Conservation (phyloP, 1,140 invertebrate species). For the Onthophagus taurus region DNA sequence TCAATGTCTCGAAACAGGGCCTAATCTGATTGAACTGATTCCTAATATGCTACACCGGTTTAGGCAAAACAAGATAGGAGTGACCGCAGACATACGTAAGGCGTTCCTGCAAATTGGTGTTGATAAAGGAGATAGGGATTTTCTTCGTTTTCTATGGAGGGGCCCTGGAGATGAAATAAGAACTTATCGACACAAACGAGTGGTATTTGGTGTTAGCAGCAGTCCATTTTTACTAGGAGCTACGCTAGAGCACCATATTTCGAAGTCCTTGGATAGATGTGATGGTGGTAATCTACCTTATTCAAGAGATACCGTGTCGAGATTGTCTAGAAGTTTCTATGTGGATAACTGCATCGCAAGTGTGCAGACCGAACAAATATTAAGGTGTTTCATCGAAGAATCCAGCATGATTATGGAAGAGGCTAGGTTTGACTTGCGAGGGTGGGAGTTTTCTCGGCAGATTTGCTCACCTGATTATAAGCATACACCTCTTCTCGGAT, state of each 20-base stretch:
- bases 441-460: conserved; percentile 2
- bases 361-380: neutral
- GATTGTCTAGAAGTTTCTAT: conserved; percentile 10
- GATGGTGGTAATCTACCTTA: neutral
- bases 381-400: neutral
- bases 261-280: neutral
- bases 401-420: neutral
- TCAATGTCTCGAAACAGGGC: conserved; percentile 30
- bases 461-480: neutral
- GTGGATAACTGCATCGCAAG: conserved; percentile 15
- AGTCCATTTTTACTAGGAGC: conserved; percentile 14
- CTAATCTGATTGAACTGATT: conserved; percentile 31
- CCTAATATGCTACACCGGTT: conserved; percentile 33
- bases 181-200: conserved; percentile 18
- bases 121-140: conserved; percentile 22
- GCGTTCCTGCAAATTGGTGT: conserved; percentile 34
- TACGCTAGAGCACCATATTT: conserved; percentile 7
- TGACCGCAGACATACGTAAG: conserved; percentile 35
- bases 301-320: neutral
- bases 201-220: conserved; percentile 21
- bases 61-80: conserved; percentile 27
- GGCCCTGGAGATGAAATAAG: conserved; percentile 12
- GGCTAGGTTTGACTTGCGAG: conserved; percentile 3
- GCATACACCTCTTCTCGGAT: neutral
- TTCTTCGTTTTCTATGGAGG: conserved; percentile 27